Evolutionary conservation across 2,888 invertebrate genomes (phyloP), one percentile per base, ranked within the genome.

Genomic region (Plutella xylostella): DNA sequence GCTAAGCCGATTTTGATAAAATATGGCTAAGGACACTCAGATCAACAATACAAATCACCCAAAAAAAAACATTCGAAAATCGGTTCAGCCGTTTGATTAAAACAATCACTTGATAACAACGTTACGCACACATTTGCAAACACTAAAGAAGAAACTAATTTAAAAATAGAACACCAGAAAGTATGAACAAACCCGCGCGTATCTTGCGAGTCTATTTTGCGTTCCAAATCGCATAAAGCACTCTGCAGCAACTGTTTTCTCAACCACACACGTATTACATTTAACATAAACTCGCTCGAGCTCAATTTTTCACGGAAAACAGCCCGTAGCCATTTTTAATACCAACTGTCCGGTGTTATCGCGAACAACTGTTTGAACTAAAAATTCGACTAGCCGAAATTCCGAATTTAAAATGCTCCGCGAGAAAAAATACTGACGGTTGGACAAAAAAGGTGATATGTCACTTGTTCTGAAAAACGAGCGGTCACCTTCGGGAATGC

Each of bases 381-480:
- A 63, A 66, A 61, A 39, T 19, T 17, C 25, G 22, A 39, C 39
- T 37, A 37, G 12, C 37, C 22, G 39, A 22, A 39, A 39, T 25
- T 17, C 22, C 6, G 22, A 39, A 39, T 25, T 25, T 39, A 51
- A 50, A 60, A 60, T 60, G n/a, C n/a, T 63, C 45, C 47, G 47
- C 45, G 43, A 54, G 44, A 51, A 55, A 58, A 49, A 39, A 22
- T 17, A 39, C 22, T 25, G 19, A n/a, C 22, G 9, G 18, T 52
- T 54, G 42, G 54, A 54, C 57, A 56, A 56, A 56, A 38, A 57
- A 56, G 58, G 63, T 60, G 63, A 66, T 66, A 69, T 60, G 66
- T 61, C 64, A 62, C 50, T 48, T 56, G 54, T 56, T 63, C 54
- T 67, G 68, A 72, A 65, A 69, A 63, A 67, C 61, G 53, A 63